Evolutionary conservation across 2,797 vertebrate genomes (phyloP).

Genomic region (Oophaga sylvatica): DNA sequence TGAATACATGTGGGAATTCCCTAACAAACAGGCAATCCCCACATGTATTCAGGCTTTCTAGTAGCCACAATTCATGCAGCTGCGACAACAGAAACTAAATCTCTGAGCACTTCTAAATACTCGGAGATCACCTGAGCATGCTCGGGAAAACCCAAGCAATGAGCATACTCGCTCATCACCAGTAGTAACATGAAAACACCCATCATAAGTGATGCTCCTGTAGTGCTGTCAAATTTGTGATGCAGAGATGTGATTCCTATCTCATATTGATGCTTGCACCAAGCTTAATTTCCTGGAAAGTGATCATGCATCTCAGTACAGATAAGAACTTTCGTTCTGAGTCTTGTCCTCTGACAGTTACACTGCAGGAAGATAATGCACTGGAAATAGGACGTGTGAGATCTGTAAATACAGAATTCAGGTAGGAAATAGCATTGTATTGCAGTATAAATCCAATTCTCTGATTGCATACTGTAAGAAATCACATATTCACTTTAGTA

Average conservation of each 20-base stretch:
- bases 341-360: conserved; percentile 7
- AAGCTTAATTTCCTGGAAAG: background rate
- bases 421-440: background rate
- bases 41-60: no score
- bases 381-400: background rate
- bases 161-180: no score
- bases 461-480: background rate
- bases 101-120: no score
- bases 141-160: no score
- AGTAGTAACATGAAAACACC: background rate
- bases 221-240: background rate
- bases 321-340: conserved; percentile 8
- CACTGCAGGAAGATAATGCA: background rate
- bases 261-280: background rate
- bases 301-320: background rate
- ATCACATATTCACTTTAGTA: no score
- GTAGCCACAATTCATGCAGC: no score
- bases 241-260: background rate
- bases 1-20: no score
- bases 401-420: conserved; percentile 17
- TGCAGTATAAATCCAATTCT: background rate
- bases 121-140: no score
- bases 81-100: no score
- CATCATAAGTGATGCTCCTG: background rate
- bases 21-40: no score